Percentiles rank a stretch among this genome's conserved stretches.
Evolutionary conservation across 2,797 vertebrate species (phyloP).

Genomic region (Enteromius anoplus): DNA sequence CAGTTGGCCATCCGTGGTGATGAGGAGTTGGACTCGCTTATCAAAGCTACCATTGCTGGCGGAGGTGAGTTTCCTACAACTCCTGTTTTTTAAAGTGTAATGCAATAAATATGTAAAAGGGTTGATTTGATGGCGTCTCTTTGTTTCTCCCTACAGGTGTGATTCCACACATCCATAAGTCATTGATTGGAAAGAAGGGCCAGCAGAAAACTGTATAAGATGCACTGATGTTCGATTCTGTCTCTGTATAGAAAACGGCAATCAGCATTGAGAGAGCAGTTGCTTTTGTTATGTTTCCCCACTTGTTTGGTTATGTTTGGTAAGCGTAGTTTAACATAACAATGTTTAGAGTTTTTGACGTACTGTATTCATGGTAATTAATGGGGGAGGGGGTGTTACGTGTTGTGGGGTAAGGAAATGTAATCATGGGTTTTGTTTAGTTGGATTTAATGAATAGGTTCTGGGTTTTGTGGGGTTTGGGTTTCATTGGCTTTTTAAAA

Average conservation of each 20-base stretch:
- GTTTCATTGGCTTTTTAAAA: conserved; percentile 73
- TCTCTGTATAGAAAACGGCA: conserved; percentile 47
- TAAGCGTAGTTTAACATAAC: conserved; percentile 58
- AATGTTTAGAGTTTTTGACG: conserved; percentile 50
- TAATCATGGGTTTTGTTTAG: conserved; percentile 41
- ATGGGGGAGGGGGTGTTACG: background rate
- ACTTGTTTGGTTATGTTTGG: conserved; percentile 67
- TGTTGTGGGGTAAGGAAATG: conserved; percentile 44
- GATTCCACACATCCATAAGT: conserved; percentile 98
- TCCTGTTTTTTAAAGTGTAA: background rate
- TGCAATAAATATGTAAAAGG: background rate
- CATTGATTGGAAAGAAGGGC: conserved; percentile 97
- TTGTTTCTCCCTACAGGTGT: conserved; percentile 79
- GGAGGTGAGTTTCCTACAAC: conserved; percentile 79
- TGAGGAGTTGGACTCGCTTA: conserved; percentile 94
- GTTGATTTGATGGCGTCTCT: conserved; percentile 37
- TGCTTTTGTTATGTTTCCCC: conserved; percentile 49
- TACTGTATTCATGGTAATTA: conserved; percentile 38
- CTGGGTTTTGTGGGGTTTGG: conserved; percentile 6
- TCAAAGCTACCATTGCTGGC: conserved; percentile 95
- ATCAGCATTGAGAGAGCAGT: conserved; percentile 43
- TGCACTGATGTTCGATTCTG: background rate
- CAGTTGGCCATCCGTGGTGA: conserved; percentile 96
- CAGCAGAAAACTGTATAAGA: conserved; percentile 93
- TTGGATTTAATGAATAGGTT: conserved; percentile 6